A percentile compares a stretch with the other conserved stretches of the same genome.
phyloP scores from a whole-genome alignment of 2,888 invertebrate species.

The Pyrrhosoma nymphula region DNA sequence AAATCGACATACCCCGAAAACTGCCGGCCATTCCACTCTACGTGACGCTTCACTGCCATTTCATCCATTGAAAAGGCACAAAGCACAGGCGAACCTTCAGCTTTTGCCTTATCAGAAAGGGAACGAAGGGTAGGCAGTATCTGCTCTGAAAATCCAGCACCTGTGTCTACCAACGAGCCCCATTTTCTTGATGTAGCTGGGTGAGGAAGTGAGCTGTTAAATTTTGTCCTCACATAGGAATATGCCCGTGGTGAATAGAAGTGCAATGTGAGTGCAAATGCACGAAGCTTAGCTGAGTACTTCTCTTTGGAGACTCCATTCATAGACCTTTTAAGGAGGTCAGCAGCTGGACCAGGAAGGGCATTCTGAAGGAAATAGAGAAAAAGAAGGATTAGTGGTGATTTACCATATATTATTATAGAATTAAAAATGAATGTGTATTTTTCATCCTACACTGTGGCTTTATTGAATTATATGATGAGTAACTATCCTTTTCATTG shows the following conservation, averaged over 20 bases:
- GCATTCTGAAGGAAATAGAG: background rate
- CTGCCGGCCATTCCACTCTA: conserved; percentile 70
- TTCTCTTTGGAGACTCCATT: background rate
- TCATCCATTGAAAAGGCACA: conserved; percentile 73
- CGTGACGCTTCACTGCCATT: conserved; percentile 73
- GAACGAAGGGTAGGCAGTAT: background rate
- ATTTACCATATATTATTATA: no score
- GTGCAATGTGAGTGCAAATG: background rate
- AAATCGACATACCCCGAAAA: conserved; percentile 73
- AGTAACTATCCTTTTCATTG: background rate
- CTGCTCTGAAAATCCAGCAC: background rate
- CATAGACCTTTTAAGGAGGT: background rate
- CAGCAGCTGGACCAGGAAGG: background rate
- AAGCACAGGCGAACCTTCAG: background rate
- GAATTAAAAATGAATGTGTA: background rate
- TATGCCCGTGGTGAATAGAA: background rate
- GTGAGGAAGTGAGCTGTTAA: background rate
- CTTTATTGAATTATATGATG: background rate
- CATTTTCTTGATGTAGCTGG: background rate
- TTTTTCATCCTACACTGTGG: background rate
- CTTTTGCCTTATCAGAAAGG: background rate
- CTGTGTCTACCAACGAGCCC: background rate
- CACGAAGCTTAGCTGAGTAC: background rate
- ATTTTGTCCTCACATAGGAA: background rate
- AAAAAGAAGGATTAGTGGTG: background rate